Evolutionary conservation across 2,888 invertebrate species (phyloP).

Genomic region (Notodonta dromedarius): DNA sequence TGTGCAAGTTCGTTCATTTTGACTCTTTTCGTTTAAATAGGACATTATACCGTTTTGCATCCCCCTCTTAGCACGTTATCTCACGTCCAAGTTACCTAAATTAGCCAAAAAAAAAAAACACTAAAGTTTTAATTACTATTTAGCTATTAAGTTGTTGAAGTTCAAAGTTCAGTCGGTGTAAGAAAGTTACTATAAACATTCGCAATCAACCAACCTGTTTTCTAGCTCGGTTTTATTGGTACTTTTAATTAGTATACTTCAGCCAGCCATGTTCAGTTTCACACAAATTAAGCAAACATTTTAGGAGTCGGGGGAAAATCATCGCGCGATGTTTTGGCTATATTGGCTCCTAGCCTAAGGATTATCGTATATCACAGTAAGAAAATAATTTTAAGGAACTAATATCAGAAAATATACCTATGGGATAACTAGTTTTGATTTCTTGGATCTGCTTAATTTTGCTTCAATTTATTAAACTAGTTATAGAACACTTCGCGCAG

Average conservation of each 20-base stretch:
- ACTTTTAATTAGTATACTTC: constrained; percentile 14
- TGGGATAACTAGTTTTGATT: neutral
- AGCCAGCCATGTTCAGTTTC: neutral
- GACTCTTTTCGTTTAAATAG: too few relatives aligned
- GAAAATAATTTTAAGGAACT: neutral
- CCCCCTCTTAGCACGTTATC: neutral
- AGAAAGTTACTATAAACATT: neutral
- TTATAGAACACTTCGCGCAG: constrained; percentile 20
- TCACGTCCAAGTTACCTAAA: neutral
- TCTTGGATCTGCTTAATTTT: neutral
- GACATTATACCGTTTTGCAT: too few relatives aligned
- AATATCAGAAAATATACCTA: neutral
- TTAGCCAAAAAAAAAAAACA: neutral
- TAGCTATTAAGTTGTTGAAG: too few relatives aligned
- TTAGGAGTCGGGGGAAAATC: neutral
- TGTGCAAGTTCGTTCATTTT: too few relatives aligned
- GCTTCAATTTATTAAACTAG: neutral
- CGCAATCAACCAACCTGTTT: constrained; percentile 10
- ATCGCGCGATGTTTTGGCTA: neutral
- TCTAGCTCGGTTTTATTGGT: constrained; percentile 8
- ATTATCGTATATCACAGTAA: constrained; percentile 10
- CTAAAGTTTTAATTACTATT: too few relatives aligned
- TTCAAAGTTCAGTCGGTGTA: too few relatives aligned
- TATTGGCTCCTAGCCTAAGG: neutral
- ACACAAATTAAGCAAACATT: neutral